phyloP scores from a whole-genome alignment of 2,888 invertebrate species.

The Andrena haemorrhoa region DNA sequence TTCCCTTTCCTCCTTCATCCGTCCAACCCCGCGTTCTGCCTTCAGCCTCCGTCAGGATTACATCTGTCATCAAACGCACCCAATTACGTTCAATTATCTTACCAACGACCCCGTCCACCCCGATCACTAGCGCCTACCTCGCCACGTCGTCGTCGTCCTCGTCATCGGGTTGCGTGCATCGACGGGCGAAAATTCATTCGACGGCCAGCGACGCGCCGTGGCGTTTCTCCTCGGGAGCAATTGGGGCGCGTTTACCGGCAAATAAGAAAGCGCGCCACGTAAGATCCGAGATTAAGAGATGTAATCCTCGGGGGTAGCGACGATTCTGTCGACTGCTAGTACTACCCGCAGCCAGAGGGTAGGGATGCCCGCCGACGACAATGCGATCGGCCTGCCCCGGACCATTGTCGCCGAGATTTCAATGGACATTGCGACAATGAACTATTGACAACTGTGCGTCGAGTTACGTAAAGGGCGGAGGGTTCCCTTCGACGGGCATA shows the following conservation, averaged over 20 bases:
- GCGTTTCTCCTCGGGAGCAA: neutral
- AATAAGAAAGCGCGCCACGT: neutral
- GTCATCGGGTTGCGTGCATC: constrained; percentile 19
- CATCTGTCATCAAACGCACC: constrained; percentile 83
- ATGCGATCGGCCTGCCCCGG: constrained; percentile 75
- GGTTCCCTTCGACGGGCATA: constrained; percentile 60
- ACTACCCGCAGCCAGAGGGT: constrained; percentile 37
- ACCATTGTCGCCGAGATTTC: constrained; percentile 77
- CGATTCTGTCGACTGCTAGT: constrained; percentile 54
- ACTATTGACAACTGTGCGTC: constrained; percentile 76
- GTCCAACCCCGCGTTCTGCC: constrained; percentile 34
- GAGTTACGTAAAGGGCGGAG: constrained; percentile 78
- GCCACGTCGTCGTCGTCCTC: neutral
- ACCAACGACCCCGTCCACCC: constrained; percentile 48
- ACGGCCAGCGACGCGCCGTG: neutral
- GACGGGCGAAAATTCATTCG: neutral
- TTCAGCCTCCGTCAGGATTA: constrained; percentile 69
- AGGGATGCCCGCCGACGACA: constrained; percentile 74
- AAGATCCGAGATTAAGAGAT: constrained; percentile 55
- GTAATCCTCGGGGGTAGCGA: constrained; percentile 45
- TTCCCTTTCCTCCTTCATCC: constrained; percentile 24
- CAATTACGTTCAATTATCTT: constrained; percentile 82
- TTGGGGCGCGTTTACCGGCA: neutral
- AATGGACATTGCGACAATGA: constrained; percentile 83
- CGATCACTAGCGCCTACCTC: constrained; percentile 14